Evolutionary conservation across 2,888 invertebrate species (phyloP).

Genomic region (Ommatoiulus sabulosus): DNA sequence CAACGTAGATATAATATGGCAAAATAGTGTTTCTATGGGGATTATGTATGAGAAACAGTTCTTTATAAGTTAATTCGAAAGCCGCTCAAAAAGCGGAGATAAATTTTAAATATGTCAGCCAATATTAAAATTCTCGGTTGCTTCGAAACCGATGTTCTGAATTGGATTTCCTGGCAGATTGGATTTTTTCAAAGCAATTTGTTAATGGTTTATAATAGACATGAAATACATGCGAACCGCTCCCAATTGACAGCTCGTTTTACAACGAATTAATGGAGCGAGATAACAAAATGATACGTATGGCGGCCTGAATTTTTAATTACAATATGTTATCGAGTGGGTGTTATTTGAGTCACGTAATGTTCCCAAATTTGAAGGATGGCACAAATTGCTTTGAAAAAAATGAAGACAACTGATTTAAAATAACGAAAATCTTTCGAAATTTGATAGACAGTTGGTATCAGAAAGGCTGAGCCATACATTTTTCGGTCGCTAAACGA

Average conservation of each 20-base stretch:
- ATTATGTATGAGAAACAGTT: background rate
- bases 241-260: background rate
- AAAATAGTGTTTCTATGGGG: conserved; percentile 41
- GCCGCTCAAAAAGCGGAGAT: background rate
- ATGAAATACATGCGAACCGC: background rate
- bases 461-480: too few species aligned
- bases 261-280: background rate
- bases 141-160: background rate
- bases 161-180: too few species aligned
- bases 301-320: background rate
- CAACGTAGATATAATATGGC: background rate
- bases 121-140: background rate
- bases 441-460: too few species aligned
- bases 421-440: too few species aligned
- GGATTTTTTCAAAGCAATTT: too few species aligned
- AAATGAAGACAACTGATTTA: too few species aligned
- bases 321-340: background rate
- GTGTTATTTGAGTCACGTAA: background rate
- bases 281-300: background rate
- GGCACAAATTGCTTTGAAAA: background rate
- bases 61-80: background rate
- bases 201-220: background rate
- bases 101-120: background rate
- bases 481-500: too few species aligned
- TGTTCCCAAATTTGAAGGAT: background rate